Conservation (phyloP, 2,888 invertebrate species). For the Unio pictorum region DNA sequence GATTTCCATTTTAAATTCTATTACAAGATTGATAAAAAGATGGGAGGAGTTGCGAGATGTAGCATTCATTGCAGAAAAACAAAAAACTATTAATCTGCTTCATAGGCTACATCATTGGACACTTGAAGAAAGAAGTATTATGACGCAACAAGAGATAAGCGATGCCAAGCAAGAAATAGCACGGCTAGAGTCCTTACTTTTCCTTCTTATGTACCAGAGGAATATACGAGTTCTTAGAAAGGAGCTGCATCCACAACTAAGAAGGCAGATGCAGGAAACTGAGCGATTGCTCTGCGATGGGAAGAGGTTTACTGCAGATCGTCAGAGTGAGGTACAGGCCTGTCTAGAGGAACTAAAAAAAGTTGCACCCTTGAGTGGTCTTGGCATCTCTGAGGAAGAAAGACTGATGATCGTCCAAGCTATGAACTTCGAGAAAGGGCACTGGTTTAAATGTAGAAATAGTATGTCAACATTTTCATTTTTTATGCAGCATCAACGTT, state of each 20-base stretch:
- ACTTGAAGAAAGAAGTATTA: conserved; percentile 14
- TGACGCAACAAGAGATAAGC: conserved; percentile 38
- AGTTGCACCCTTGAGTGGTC: conserved; percentile 25
- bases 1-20: conserved; percentile 13
- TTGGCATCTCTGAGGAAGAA: conserved; percentile 72
- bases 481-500: not conserved
- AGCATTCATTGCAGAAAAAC: conserved; percentile 4
- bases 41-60: conserved; percentile 15
- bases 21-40: conserved; percentile 10
- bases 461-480: conserved; percentile 62
- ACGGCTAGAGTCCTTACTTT: conserved; percentile 19
- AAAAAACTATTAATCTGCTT: conserved; percentile 9
- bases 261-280: conserved; percentile 4
- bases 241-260: conserved; percentile 8
- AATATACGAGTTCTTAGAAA: conserved; percentile 4
- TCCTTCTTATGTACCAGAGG: conserved; percentile 18
- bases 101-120: conserved; percentile 23
- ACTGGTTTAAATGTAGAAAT: conserved; percentile 82
- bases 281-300: conserved; percentile 21
- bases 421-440: conserved; percentile 76
- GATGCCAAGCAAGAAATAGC: conserved; percentile 43
- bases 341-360: conserved; percentile 28
- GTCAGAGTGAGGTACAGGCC: conserved; percentile 8
- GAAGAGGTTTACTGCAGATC: conserved; percentile 10
- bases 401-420: conserved; percentile 76